phyloP scores from a whole-genome alignment of 2,888 invertebrate genomes.

The Caenorhabditis uteleia region DNA sequence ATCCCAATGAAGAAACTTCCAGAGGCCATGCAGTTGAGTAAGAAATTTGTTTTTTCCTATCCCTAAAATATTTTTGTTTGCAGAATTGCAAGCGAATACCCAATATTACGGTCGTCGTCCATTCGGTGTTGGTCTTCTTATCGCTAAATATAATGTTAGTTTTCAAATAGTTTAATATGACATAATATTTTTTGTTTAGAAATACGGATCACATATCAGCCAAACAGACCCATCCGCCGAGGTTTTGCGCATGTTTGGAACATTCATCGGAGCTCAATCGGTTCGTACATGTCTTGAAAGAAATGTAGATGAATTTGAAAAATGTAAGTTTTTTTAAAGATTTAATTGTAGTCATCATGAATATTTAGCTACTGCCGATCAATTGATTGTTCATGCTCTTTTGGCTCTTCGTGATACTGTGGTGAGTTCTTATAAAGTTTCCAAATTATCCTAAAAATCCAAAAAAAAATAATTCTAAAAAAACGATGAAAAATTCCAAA shows the following conservation, averaged over 20 bases:
- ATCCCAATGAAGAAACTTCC: conserved; percentile 25
- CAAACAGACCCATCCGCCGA: conserved; percentile 98
- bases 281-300: conserved; percentile 96
- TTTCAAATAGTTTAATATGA: background rate
- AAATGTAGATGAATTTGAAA: too few relatives aligned
- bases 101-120: conserved; percentile 96
- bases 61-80: conserved; percentile 11
- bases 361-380: too few relatives aligned
- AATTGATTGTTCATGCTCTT: conserved; percentile 91
- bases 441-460: too few relatives aligned
- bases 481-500: too few relatives aligned
- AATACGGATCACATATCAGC: conserved; percentile 92
- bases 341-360: conserved; percentile 5
- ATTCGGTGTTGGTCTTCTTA: conserved; percentile 92
- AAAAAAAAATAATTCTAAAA: too few relatives aligned
- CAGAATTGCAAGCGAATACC: conserved; percentile 89
- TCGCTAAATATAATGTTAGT: conserved; percentile 91
- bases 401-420: conserved; percentile 92
- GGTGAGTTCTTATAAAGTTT: too few relatives aligned
- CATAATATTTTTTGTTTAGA: conserved; percentile 73
- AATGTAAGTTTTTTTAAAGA: conserved; percentile 77
- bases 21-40: conserved; percentile 50
- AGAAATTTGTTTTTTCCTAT: too few relatives aligned
- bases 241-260: conserved; percentile 93
- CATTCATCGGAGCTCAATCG: conserved; percentile 97